Conservation (phyloP, 2,113 vertebrate species). For the Sinosuthora webbiana region DNA sequence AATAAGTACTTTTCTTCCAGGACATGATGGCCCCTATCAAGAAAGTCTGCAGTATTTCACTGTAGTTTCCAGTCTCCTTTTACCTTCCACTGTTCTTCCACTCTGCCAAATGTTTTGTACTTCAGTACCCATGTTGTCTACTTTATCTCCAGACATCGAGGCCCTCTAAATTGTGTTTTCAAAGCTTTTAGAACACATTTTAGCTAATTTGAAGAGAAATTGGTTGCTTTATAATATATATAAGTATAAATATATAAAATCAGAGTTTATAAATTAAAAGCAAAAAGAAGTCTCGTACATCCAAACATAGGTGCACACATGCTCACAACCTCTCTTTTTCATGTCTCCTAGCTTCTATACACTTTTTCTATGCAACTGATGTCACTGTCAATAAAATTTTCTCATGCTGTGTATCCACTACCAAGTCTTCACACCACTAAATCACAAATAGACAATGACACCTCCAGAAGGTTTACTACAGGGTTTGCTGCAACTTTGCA, state of each 20-base stretch:
- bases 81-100: background rate
- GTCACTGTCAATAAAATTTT: background rate
- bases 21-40: background rate
- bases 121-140: background rate
- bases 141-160: background rate
- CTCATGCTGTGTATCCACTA: background rate
- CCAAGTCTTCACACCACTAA: background rate
- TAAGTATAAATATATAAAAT: background rate
- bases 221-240: background rate
- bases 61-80: background rate
- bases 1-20: background rate
- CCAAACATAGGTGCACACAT: rapidly evolving
- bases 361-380: background rate
- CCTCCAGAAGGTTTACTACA: background rate
- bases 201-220: background rate
- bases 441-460: background rate
- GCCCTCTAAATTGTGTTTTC: background rate
- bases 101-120: background rate
- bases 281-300: background rate
- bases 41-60: background rate
- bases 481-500: background rate
- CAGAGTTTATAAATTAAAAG: background rate
- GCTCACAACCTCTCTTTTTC: background rate
- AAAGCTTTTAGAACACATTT: background rate
- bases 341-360: background rate